These are phyloP conservation scores for Laspeyria flexula DNA, from an alignment of 2,888 invertebrate species.

Conservation along the genomic window DNA sequence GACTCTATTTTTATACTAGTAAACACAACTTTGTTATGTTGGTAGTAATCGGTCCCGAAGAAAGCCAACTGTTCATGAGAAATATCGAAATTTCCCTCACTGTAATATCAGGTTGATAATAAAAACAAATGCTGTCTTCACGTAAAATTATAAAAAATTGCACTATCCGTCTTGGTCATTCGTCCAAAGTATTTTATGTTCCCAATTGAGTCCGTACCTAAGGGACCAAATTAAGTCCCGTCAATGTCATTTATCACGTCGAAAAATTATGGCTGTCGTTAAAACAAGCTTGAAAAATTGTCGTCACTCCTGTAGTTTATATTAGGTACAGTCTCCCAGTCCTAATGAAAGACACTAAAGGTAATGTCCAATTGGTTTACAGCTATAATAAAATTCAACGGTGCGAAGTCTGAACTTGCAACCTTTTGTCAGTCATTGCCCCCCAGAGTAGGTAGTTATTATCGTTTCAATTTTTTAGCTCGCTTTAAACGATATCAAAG, in stretches of 20 bases:
- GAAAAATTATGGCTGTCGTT: slow-evolving; percentile 1
- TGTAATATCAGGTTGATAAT: too few relatives aligned
- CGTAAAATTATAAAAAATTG: not conserved
- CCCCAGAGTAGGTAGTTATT: not conserved
- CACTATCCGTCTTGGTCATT: not conserved
- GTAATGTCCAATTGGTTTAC: not conserved
- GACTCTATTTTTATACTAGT: too few relatives aligned
- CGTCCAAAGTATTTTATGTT: not conserved
- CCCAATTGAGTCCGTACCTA: not conserved
- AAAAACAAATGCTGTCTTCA: too few relatives aligned
- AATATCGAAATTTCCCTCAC: too few relatives aligned
- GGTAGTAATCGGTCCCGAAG: too few relatives aligned
- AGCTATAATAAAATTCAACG: not conserved
- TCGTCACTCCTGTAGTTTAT: not conserved
- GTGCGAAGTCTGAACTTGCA: not conserved
- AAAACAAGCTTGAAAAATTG: slow-evolving; percentile 4
- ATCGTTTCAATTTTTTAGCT: not conserved
- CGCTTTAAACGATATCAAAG: not conserved
- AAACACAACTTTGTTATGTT: too few relatives aligned
- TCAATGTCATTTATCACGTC: not conserved
- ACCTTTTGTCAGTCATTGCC: not conserved
- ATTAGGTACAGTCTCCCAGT: not conserved
- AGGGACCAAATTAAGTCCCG: not conserved
- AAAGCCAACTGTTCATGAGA: too few relatives aligned
- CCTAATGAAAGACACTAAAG: not conserved